phyloP scores from a whole-genome alignment of 2,113 vertebrate genomes.

The Oostethus manadensis region DNA sequence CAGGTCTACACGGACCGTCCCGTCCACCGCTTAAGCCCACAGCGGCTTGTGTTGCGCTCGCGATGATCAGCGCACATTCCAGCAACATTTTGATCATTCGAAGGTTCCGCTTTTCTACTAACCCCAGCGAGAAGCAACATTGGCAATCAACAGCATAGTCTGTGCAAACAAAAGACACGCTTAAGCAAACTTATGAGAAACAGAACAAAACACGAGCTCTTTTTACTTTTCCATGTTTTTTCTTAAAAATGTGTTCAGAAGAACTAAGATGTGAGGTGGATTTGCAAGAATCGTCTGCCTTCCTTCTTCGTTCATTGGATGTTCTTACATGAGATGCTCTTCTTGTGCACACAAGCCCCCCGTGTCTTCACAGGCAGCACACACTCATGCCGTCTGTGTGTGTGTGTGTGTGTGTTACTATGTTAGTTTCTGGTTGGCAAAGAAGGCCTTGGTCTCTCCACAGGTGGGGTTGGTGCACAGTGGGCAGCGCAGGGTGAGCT shows the following conservation, averaged over 20 bases:
- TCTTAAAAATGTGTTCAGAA: neutral
- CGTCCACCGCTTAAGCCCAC: too few species aligned
- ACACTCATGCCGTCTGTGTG: neutral
- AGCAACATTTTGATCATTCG: too few species aligned
- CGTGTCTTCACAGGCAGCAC: neutral
- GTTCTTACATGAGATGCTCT: neutral
- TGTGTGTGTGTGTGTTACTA: conserved; percentile 26
- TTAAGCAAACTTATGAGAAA: neutral
- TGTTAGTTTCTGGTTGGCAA: conserved; percentile 75
- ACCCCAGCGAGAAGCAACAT: too few species aligned
- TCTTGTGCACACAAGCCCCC: neutral
- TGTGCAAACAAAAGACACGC: neutral
- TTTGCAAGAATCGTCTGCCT: too few species aligned
- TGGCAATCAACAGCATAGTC: neutral
- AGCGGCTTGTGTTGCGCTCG: too few species aligned
- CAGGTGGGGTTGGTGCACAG: conserved; percentile 91
- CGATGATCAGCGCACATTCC: neutral
- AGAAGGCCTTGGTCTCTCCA: conserved; percentile 85
- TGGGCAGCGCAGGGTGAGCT: conserved; percentile 88
- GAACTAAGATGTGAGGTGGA: too few species aligned
- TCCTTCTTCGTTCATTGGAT: neutral
- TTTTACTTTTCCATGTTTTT: too few species aligned
- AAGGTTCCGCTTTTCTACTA: too few species aligned
- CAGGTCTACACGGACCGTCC: neutral
- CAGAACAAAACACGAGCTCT: neutral